Conservation (phyloP, 1,140 invertebrate genomes). For the Onthophagus taurus region DNA sequence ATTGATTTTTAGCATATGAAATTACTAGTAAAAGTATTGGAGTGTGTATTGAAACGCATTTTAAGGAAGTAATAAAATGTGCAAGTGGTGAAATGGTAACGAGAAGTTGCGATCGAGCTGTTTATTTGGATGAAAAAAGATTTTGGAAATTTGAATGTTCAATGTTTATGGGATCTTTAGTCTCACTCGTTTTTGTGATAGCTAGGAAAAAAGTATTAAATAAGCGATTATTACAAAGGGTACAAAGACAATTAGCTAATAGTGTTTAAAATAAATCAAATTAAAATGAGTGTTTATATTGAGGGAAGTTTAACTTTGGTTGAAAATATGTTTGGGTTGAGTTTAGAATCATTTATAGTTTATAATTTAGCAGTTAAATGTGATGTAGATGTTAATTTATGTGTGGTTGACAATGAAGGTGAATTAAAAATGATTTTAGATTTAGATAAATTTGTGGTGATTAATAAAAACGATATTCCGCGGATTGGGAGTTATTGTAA, state of each 20-base stretch:
- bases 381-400: conserved; percentile 17
- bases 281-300: conserved; percentile 26
- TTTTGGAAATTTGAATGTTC: conserved; percentile 79
- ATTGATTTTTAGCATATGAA: conserved; percentile 49
- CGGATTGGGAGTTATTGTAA: conserved; percentile 40
- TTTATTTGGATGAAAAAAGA: conserved; percentile 61
- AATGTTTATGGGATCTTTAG: conserved; percentile 54
- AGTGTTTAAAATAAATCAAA: conserved; percentile 36
- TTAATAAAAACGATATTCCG: conserved; percentile 13
- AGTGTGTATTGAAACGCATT: conserved; percentile 59
- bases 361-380: conserved; percentile 19
- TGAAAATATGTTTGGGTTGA: conserved; percentile 14
- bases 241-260: conserved; percentile 43
- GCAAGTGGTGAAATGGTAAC: conserved; percentile 58
- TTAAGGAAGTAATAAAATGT: conserved; percentile 61
- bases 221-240: conserved; percentile 38
- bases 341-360: conserved; percentile 20
- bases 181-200: conserved; percentile 43
- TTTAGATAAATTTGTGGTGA: conserved; percentile 6
- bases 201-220: conserved; percentile 34
- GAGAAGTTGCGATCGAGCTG: conserved; percentile 57
- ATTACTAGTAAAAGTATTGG: conserved; percentile 58
- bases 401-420: conserved; percentile 7
- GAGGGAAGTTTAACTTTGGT: conserved; percentile 19
- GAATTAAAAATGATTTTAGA: conserved; percentile 7